phyloP scores from a whole-genome alignment of 2,797 vertebrate species.

The Phrynocephalus vlangalii region DNA sequence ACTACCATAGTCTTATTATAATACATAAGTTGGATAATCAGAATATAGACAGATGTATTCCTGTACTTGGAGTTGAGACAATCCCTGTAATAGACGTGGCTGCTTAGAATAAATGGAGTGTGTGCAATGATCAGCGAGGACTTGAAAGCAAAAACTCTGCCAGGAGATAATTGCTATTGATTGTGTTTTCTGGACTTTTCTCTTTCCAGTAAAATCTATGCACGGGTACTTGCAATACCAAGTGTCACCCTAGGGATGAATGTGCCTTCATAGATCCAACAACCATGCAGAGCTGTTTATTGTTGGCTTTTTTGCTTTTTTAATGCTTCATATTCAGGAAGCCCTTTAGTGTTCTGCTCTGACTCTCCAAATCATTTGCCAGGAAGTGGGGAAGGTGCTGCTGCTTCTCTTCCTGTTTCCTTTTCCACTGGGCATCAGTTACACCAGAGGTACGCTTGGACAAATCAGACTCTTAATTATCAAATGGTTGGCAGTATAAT shows the following conservation, averaged over 20 bases:
- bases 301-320: background rate
- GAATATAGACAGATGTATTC: background rate
- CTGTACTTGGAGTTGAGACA: background rate
- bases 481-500: no score
- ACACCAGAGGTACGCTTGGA: no score
- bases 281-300: background rate
- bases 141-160: background rate
- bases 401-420: no score
- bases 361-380: no score
- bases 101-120: conserved; percentile 7
- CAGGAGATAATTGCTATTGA: background rate
- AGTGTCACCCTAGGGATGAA: background rate
- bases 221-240: no score
- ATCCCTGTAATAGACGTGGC: background rate
- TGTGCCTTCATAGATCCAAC: background rate
- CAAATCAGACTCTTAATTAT: no score
- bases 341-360: no score
- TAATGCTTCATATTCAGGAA: no score
- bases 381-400: no score
- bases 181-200: background rate
- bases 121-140: background rate
- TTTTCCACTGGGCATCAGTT: no score
- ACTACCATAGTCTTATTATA: background rate
- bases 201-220: background rate
- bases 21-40: background rate